Evolutionary conservation across 2,113 vertebrate species (phyloP).

Genomic region (Peromyscus leucopus): DNA sequence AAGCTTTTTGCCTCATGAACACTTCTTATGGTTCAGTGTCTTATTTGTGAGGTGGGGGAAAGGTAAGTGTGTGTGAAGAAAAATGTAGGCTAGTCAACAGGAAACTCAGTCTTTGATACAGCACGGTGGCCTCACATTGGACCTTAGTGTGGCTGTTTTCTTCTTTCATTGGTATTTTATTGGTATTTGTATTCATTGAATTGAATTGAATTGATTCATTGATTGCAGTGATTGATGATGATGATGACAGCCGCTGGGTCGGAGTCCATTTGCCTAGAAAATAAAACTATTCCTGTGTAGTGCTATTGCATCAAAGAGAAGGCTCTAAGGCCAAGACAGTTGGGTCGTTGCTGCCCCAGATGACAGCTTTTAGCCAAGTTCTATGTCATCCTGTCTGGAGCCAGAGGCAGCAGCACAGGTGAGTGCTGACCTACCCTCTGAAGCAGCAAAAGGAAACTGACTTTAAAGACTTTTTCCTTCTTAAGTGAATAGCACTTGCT

Average conservation of each 20-base stretch:
- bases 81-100: slow-evolving; percentile 85
- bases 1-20: slow-evolving; percentile 46
- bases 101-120: slow-evolving; percentile 81
- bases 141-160: slow-evolving; percentile 67
- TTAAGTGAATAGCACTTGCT: slow-evolving; percentile 20
- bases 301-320: not conserved
- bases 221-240: slow-evolving; percentile 49
- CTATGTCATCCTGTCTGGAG: slow-evolving; percentile 73
- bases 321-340: slow-evolving; percentile 12
- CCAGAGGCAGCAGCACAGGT: slow-evolving; percentile 68
- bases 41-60: slow-evolving; percentile 57
- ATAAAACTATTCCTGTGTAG: slow-evolving; percentile 45
- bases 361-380: slow-evolving; percentile 74
- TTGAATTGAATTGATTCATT: not conserved
- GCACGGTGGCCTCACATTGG: slow-evolving; percentile 78
- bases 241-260: not conserved
- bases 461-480: slow-evolving; percentile 63
- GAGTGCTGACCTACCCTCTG: not conserved
- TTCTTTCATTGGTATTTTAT: slow-evolving; percentile 71
- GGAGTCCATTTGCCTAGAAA: slow-evolving; percentile 77
- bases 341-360: not conserved
- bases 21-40: slow-evolving; percentile 63
- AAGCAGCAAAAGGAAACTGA: slow-evolving; percentile 57
- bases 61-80: slow-evolving; percentile 79
- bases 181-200: not conserved